Evolutionary conservation across 2,888 invertebrate species (phyloP).

Genomic region (Andricus curvator): DNA sequence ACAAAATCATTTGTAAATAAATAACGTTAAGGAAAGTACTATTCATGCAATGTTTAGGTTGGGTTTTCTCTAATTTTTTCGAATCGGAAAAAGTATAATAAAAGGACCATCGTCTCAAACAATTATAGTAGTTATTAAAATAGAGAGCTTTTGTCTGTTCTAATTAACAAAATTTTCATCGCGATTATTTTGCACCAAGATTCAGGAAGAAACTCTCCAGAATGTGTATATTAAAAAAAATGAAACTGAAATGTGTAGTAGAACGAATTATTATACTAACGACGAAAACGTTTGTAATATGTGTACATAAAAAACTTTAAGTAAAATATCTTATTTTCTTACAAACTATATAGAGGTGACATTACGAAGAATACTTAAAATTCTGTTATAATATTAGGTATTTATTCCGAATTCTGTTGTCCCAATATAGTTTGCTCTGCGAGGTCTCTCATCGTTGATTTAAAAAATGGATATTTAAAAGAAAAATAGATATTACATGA

Average conservation of each 20-base stretch:
- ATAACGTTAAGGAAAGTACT: conserved; percentile 59
- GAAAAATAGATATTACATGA: not conserved
- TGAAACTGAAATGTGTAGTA: conserved; percentile 56
- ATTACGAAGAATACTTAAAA: conserved; percentile 71
- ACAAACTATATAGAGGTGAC: conserved; percentile 73
- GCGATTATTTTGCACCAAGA: not conserved
- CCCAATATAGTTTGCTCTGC: conserved; percentile 69
- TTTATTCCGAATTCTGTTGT: conserved; percentile 70
- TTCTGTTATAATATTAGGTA: conserved; percentile 70
- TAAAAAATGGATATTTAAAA: not conserved
- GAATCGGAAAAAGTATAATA: conserved; percentile 26
- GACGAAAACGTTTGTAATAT: conserved; percentile 71
- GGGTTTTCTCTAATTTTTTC: conserved; percentile 50
- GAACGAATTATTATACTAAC: conserved; percentile 64
- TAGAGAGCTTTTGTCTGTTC: conserved; percentile 55
- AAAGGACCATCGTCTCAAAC: conserved; percentile 52
- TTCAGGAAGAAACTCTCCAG: conserved; percentile 53
- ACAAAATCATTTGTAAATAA: conserved; percentile 65
- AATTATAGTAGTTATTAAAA: conserved; percentile 45
- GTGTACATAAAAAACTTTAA: conserved; percentile 75
- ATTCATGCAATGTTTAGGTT: conserved; percentile 57
- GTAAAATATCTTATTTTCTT: conserved; percentile 77
- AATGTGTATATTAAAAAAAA: conserved; percentile 57
- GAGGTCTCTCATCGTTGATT: conserved; percentile 41
- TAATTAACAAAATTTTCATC: conserved; percentile 33